These are phyloP conservation scores for Dermatemys mawii DNA, from an alignment of 2,113 vertebrate species.

Conservation along the genomic window DNA sequence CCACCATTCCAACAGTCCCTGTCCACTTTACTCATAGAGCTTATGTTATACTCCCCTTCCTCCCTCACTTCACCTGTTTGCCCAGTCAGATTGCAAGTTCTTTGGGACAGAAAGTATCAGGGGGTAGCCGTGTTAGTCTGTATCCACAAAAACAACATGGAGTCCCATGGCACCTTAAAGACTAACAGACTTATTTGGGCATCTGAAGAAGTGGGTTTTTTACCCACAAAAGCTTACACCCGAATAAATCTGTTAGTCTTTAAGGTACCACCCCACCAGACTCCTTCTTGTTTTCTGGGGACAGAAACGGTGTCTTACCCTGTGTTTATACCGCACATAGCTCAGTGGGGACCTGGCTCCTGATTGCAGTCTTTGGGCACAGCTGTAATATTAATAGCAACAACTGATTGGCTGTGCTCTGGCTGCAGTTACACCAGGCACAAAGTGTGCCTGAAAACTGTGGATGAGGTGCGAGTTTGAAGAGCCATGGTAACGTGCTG, in stretches of 20 bases:
- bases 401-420: conserved; percentile 52
- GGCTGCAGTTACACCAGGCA: conserved; percentile 25
- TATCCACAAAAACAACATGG: too few relatives aligned
- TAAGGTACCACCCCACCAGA: too few relatives aligned
- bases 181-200: too few relatives aligned
- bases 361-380: not conserved
- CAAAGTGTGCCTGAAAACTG: not conserved
- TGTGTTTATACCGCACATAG: not conserved
- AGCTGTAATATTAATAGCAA: conserved; percentile 28
- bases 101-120: conserved; percentile 16
- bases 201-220: too few relatives aligned
- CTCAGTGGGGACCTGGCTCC: conserved; percentile 45
- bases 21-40: not conserved
- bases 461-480: conserved; percentile 10
- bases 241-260: too few relatives aligned
- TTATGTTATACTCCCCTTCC: rapidly evolving
- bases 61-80: conserved; percentile 46
- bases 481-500: not conserved
- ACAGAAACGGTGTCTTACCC: not conserved
- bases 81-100: conserved; percentile 38
- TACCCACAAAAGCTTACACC: too few relatives aligned
- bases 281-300: too few relatives aligned
- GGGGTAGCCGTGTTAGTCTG: too few relatives aligned
- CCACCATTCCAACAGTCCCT: not conserved
- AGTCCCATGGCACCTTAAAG: too few relatives aligned